These are phyloP conservation scores for Zophobas morio DNA, from an alignment of 1,140 invertebrate genomes.

Conservation along the genomic window DNA sequence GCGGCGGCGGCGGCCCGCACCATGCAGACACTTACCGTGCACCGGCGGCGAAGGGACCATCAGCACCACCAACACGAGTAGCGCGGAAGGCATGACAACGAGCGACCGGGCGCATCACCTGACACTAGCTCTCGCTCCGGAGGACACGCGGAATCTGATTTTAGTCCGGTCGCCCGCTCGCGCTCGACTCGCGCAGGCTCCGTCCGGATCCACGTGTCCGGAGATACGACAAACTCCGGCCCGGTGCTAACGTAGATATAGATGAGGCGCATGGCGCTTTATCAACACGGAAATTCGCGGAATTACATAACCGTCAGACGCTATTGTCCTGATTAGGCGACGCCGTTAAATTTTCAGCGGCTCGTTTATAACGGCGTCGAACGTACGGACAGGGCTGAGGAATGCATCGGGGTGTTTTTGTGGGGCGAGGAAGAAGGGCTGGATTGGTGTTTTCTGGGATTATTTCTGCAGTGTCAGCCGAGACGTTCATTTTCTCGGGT, in stretches of 20 bases:
- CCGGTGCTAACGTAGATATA: conserved; percentile 34
- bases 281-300: conserved; percentile 40
- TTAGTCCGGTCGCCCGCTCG: conserved; percentile 38
- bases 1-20: background rate
- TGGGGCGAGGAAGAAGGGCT: too few species aligned
- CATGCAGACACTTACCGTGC: conserved; percentile 52
- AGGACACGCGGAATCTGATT: conserved; percentile 60
- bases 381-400: too few species aligned
- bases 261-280: conserved; percentile 30
- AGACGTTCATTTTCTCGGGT: too few species aligned
- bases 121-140: conserved; percentile 55
- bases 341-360: conserved; percentile 32
- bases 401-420: too few species aligned
- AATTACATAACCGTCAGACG: conserved; percentile 38
- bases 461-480: too few species aligned
- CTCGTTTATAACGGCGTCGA: conserved; percentile 3
- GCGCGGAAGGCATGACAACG: conserved; percentile 55
- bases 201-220: conserved; percentile 56
- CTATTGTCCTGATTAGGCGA: conserved; percentile 42
- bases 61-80: conserved; percentile 54
- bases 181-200: conserved; percentile 51
- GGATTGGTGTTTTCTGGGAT: too few species aligned
- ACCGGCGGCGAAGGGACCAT: conserved; percentile 23
- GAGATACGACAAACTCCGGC: conserved; percentile 19
- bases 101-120: conserved; percentile 57